Conservation (phyloP, 2,113 vertebrate genomes). For the Forbesichthys agassizii region DNA sequence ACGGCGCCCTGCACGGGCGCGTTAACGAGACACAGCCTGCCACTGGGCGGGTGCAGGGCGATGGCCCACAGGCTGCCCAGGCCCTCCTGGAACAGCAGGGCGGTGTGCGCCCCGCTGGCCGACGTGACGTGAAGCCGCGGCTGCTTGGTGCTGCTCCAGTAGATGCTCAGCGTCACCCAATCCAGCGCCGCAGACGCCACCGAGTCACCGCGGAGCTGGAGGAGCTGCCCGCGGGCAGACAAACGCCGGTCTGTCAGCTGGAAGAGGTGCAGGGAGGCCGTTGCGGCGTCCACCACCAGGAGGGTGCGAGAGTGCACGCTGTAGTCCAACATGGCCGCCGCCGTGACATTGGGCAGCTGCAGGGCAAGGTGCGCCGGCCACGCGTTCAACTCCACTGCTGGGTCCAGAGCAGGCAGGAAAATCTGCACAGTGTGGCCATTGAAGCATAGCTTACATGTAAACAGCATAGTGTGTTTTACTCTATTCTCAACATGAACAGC, state of each 20-base stretch:
- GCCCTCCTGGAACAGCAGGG: constrained; percentile 70
- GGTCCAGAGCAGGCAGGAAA: constrained; percentile 77
- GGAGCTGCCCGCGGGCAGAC: constrained; percentile 61
- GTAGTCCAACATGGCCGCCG: constrained; percentile 80
- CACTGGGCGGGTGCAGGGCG: constrained; percentile 76
- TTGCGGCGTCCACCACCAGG: constrained; percentile 76
- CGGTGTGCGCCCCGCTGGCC: constrained; percentile 57
- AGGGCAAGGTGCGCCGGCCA: constrained; percentile 79
- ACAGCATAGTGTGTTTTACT: too few relatives aligned
- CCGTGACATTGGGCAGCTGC: constrained; percentile 72
- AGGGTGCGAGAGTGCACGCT: constrained; percentile 73
- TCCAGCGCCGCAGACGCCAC: constrained; percentile 83
- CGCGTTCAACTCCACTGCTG: constrained; percentile 43
- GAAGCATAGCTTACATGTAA: too few relatives aligned
- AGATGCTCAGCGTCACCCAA: constrained; percentile 85
- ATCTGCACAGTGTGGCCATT: constrained; percentile 66
- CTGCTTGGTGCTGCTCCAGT: constrained; percentile 82
- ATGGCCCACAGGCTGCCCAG: constrained; percentile 69
- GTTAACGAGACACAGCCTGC: constrained; percentile 83
- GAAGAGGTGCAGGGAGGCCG: constrained; percentile 71
- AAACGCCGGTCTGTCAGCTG: constrained; percentile 71
- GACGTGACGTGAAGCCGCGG: constrained; percentile 77
- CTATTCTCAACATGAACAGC: too few relatives aligned
- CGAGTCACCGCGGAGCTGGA: constrained; percentile 70
- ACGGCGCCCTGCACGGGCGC: not conserved